These are phyloP conservation scores for Drosophila sproati DNA, from an alignment of 1,140 invertebrate genomes.

Conservation along the genomic window DNA sequence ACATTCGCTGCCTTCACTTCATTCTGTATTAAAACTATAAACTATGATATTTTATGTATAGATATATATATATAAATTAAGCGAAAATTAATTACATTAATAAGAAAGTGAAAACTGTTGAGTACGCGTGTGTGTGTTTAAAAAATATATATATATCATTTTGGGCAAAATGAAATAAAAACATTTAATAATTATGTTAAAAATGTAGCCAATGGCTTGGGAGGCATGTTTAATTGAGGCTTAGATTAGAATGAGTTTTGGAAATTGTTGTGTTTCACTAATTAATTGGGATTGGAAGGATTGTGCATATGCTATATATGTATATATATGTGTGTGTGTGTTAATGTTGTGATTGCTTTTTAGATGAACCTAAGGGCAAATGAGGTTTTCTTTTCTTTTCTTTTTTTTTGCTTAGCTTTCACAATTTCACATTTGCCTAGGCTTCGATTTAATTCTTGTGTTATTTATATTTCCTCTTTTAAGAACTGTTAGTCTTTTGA, in stretches of 20 bases:
- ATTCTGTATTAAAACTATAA: constrained; percentile 42
- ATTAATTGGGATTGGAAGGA: constrained; percentile 32
- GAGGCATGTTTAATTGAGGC: constrained; percentile 54
- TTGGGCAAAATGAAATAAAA: constrained; percentile 32
- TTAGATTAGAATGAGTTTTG: constrained; percentile 26
- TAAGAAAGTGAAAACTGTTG: constrained; percentile 41
- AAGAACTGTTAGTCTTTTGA: constrained; percentile 78
- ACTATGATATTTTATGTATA: constrained; percentile 50
- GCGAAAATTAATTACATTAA: constrained; percentile 54
- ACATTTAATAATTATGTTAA: constrained; percentile 32
- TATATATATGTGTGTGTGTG: constrained; percentile 16
- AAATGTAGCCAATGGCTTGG: constrained; percentile 64
- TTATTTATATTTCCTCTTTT: constrained; percentile 61
- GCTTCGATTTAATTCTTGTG: constrained; percentile 34
- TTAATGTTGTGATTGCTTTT: constrained; percentile 33
- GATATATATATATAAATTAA: constrained; percentile 52
- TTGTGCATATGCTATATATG: constrained; percentile 19
- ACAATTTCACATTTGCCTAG: constrained; percentile 42
- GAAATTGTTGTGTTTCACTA: not conserved
- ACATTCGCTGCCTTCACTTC: constrained; percentile 53
- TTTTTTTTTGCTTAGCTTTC: constrained; percentile 37
- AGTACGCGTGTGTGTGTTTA: constrained; percentile 26
- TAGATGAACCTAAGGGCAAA: constrained; percentile 16
- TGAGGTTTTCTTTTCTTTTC: not conserved
- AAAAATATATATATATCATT: constrained; percentile 37